Percentiles rank a stretch among this genome's conserved stretches.
phyloP scores from a whole-genome alignment of 1,140 invertebrate species.

The Cherax destructor region DNA sequence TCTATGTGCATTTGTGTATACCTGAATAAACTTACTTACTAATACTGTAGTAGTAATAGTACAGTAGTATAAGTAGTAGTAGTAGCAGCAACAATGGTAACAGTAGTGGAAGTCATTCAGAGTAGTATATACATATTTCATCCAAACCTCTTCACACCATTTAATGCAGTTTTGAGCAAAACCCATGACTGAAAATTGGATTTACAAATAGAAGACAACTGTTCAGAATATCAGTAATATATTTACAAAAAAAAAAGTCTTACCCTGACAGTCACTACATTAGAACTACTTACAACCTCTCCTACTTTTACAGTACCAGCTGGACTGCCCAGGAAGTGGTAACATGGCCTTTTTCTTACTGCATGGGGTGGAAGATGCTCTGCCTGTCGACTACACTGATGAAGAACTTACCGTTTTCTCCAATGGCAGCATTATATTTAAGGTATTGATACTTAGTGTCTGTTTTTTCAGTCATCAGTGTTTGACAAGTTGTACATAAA shows the following conservation, averaged over 20 bases:
- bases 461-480: no score
- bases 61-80: neutral
- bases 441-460: neutral
- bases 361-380: neutral
- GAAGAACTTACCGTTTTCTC: neutral
- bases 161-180: no score
- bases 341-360: constrained; percentile 11
- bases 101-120: neutral
- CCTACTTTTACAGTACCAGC: neutral
- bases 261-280: neutral
- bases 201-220: no score
- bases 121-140: no score
- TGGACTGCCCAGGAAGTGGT: neutral
- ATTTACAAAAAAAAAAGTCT: no score
- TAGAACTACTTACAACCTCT: neutral
- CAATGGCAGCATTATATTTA: constrained; percentile 10
- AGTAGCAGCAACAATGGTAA: neutral
- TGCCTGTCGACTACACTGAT: neutral
- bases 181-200: no score
- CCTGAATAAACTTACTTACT: no score
- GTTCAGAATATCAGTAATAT: no score
- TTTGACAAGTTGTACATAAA: no score
- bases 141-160: no score
- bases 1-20: no score
- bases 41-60: no score